A percentile compares a stretch with the other conserved stretches of the same genome.
These are phyloP conservation scores for Cyprinodon brontotheroides DNA, from an alignment of 2,113 vertebrate genomes.

Conservation along the genomic window DNA sequence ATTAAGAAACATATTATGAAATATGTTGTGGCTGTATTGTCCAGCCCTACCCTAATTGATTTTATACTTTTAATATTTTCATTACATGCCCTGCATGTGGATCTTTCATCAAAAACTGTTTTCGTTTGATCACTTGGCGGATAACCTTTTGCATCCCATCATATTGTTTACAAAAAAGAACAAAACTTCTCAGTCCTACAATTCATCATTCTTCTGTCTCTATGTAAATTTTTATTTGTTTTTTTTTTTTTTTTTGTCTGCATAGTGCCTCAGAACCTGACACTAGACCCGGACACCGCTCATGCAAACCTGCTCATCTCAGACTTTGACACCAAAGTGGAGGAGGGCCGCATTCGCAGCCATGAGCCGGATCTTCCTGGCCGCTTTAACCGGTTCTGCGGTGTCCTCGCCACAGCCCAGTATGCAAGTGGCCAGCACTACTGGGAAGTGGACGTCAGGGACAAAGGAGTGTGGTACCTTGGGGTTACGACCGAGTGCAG, in stretches of 20 bases:
- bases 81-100: too few species aligned
- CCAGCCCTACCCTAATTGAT: too few species aligned
- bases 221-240: too few species aligned
- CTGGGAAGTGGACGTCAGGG: slow-evolving; percentile 83
- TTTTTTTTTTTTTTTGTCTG: not conserved
- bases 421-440: slow-evolving; percentile 81
- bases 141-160: too few species aligned
- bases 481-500: slow-evolving; percentile 80
- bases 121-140: too few species aligned
- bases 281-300: slow-evolving; percentile 79
- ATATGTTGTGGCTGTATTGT: too few species aligned
- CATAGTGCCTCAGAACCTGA: slow-evolving; percentile 83
- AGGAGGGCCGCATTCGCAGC: slow-evolving; percentile 72
- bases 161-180: too few species aligned
- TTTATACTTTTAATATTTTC: too few species aligned
- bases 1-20: too few species aligned
- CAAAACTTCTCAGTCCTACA: too few species aligned
- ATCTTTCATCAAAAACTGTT: too few species aligned
- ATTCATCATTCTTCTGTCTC: too few species aligned
- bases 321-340: slow-evolving; percentile 81
- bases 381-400: slow-evolving; percentile 81
- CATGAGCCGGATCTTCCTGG: slow-evolving; percentile 76
- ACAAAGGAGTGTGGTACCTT: slow-evolving; percentile 84
- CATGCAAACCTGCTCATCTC: slow-evolving; percentile 77
- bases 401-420: slow-evolving; percentile 77